Conservation (phyloP, 35 echinoderm and acorn worm genomes). For the Heliocidaris tuberculata region DNA sequence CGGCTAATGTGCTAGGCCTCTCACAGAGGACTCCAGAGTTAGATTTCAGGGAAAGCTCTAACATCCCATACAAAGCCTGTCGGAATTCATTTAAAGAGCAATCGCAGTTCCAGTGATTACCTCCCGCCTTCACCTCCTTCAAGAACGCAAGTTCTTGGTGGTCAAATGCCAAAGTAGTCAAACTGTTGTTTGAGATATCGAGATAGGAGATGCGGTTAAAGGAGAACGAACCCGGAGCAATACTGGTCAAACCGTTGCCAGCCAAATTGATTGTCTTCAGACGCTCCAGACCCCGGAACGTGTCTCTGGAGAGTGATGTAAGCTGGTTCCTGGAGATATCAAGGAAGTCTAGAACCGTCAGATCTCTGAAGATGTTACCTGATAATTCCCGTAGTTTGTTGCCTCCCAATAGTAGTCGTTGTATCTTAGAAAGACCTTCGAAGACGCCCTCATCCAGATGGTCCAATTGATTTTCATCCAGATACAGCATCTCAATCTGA, state of each 20-base stretch:
- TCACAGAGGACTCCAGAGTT: neutral
- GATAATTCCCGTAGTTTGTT: neutral
- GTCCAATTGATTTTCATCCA: neutral
- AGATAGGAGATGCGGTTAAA: neutral
- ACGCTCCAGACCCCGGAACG: neutral
- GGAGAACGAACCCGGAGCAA: neutral
- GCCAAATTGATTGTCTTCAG: neutral
- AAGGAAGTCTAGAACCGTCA: neutral
- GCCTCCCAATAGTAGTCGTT: neutral
- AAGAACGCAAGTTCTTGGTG: neutral
- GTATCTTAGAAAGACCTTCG: neutral
- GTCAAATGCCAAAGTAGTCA: neutral
- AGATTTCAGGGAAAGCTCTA: too few relatives aligned
- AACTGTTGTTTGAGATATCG: neutral
- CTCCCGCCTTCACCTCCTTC: neutral
- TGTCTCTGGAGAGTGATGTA: neutral
- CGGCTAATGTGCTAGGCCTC: too few relatives aligned
- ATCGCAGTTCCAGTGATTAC: slow-evolving; percentile 22
- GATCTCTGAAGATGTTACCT: neutral
- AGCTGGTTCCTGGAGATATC: slow-evolving; percentile 12
- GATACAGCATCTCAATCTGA: slow-evolving; percentile 19
- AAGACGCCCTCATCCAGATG: slow-evolving; percentile 10
- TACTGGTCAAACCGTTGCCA: neutral
- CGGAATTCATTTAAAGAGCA: neutral
- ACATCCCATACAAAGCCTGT: neutral